These are phyloP conservation scores for Empidonax alnorum DNA, from an alignment of 2,113 vertebrate genomes.

Conservation along the genomic window DNA sequence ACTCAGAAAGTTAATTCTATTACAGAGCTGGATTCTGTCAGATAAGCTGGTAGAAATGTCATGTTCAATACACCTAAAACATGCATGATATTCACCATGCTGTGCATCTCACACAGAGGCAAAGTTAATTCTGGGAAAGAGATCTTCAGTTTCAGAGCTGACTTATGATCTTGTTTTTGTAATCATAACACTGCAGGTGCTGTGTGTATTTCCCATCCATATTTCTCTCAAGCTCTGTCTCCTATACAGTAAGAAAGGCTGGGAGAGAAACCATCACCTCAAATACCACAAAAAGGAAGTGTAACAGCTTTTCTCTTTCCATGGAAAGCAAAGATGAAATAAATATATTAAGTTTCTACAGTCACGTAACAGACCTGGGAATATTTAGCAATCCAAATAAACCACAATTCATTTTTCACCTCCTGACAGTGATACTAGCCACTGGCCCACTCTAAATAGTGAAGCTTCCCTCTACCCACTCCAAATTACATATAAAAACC, in stretches of 20 bases:
- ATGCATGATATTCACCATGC: not conserved
- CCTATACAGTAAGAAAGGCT: not conserved
- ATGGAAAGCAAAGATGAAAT: not conserved
- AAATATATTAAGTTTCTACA: not conserved
- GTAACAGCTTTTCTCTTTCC: not conserved
- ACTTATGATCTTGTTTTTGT: not conserved
- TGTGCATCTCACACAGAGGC: not conserved
- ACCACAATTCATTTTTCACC: not conserved
- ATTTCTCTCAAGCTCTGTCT: not conserved
- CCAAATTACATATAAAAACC: not conserved
- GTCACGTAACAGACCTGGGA: not conserved
- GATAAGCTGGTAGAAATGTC: not conserved
- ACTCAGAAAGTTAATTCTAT: constrained; percentile 12
- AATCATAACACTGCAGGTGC: not conserved
- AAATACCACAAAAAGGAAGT: not conserved
- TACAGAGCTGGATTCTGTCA: not conserved
- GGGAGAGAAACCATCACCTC: not conserved
- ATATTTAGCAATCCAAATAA: not conserved
- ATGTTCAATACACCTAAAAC: not conserved
- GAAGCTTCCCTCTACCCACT: not conserved
- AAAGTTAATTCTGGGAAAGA: not conserved
- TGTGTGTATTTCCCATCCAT: not conserved
- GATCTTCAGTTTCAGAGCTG: not conserved
- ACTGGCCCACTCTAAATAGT: not conserved
- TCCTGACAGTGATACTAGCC: not conserved